Evolutionary conservation across 2,113 vertebrate genomes (phyloP), one percentile per base, ranked within the genome.

Genomic region (Campylomormyrus tamandua): DNA sequence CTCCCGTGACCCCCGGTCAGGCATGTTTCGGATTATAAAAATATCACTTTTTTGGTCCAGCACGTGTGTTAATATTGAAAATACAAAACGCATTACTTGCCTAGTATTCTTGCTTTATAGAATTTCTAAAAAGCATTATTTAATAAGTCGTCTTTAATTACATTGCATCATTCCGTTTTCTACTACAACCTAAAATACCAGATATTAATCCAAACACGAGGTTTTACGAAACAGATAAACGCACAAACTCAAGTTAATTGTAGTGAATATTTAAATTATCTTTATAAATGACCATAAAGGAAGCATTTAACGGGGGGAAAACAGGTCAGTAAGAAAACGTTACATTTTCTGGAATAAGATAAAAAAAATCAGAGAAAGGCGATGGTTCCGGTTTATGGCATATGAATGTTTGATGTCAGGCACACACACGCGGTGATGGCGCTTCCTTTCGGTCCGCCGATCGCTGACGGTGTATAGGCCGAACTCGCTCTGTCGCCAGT

Each of bases 401-500:
- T 92, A 91, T 91, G 92, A 93, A 92, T 90, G 91, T 89, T 92
- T 91, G 88, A 92, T 91, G 91, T 74, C 92, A 92, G 91, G 86
- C 89, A 58, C 85, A 90, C 93, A 95, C 94, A 95, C 92, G 94
- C 94, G 94, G 91, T 94, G 94, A 94, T 91, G 88, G 90, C 66
- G 91, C 93, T 93, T 93, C 77, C 87, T 92, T 91, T 92, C 88
- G 83, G 70, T 15, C 66, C 93, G 93, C 2, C 9, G 91, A 91
- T 94, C 91, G 94, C 92, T 92, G 91, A 94, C 92, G 53, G 53
- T 84, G 90, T 83, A 92, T 93, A 94, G 62, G 10, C 62, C 62
- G 10, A 70, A 94, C 94, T 93, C 93, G 94, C 94, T 94, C 93
- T 94, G 95, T 93, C 89, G 53, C 91, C 93, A 95, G 95, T 95